A percentile compares a stretch with the other conserved stretches of the same genome.
These are phyloP conservation scores for Orchesella flavescens DNA, from an alignment of 2,888 invertebrate species.

Conservation along the genomic window DNA sequence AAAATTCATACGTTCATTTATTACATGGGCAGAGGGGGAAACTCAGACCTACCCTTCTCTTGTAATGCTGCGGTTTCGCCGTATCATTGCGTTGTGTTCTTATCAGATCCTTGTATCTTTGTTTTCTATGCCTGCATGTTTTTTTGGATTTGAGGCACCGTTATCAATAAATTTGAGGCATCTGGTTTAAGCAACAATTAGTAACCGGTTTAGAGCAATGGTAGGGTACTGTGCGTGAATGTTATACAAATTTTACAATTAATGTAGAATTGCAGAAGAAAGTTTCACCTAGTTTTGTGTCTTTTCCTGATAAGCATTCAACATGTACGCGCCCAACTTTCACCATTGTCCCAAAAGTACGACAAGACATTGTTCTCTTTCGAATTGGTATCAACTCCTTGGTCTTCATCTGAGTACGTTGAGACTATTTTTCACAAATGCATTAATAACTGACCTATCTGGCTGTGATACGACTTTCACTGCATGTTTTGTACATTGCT, in stretches of 20 bases:
- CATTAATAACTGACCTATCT: slow-evolving; percentile 16
- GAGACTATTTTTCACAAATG: slow-evolving; percentile 29
- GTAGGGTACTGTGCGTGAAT: slow-evolving; percentile 33
- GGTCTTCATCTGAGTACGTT: slow-evolving; percentile 67
- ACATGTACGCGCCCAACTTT: slow-evolving; percentile 69
- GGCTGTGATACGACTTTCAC: slow-evolving; percentile 20
- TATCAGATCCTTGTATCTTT: slow-evolving; percentile 8
- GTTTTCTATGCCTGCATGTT: not conserved
- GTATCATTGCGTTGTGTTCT: slow-evolving; percentile 30
- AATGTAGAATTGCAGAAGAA: slow-evolving; percentile 67
- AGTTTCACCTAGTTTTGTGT: slow-evolving; percentile 67
- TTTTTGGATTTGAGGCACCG: not conserved
- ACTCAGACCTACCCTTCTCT: slow-evolving; percentile 7
- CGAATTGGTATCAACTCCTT: slow-evolving; percentile 69
- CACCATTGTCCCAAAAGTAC: slow-evolving; percentile 64
- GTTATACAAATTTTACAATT: not conserved
- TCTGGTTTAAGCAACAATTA: not conserved
- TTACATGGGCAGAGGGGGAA: slow-evolving; percentile 42
- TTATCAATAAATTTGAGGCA: slow-evolving; percentile 29
- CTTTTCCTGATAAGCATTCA: slow-evolving; percentile 69
- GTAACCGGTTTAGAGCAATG: slow-evolving; percentile 48
- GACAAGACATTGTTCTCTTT: slow-evolving; percentile 66
- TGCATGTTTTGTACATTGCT: slow-evolving; percentile 33
- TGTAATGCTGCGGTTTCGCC: slow-evolving; percentile 15
- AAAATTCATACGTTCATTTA: slow-evolving; percentile 53